Evolutionary conservation across 2,888 invertebrate species (phyloP).

Genomic region (Pandemis heparana): DNA sequence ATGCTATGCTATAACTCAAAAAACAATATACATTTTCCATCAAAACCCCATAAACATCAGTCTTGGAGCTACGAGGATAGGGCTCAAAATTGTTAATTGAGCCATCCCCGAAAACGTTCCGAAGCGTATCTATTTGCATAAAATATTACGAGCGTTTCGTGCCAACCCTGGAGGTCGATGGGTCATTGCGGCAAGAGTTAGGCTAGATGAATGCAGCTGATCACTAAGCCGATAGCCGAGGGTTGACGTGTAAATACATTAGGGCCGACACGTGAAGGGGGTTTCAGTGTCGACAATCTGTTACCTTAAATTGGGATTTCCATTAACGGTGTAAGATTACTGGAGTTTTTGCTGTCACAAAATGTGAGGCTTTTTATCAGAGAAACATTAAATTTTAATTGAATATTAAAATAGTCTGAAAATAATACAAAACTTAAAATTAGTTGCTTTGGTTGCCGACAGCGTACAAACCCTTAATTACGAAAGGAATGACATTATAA

Average conservation of each 20-base stretch:
- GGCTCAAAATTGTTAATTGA: constrained; percentile 26
- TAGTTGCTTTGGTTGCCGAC: not conserved
- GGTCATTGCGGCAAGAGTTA: constrained; percentile 72
- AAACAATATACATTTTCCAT: constrained; percentile 2
- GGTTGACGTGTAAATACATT: constrained; percentile 68
- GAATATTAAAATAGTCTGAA: not conserved
- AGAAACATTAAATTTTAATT: not conserved
- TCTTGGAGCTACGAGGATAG: constrained; percentile 11
- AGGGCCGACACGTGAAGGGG: constrained; percentile 40
- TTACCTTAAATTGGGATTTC: constrained; percentile 35
- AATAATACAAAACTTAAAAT: not conserved
- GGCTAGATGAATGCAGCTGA: constrained; percentile 74
- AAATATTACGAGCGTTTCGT: constrained; percentile 68
- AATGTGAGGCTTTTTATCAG: not conserved
- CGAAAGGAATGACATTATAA: constrained; percentile 2
- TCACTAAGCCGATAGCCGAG: constrained; percentile 65
- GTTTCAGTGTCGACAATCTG: constrained; percentile 38
- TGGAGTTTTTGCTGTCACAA: constrained; percentile 1
- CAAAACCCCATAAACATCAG: constrained; percentile 15
- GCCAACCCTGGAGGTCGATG: constrained; percentile 62
- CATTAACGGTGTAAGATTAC: constrained; percentile 22
- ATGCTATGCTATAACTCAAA: constrained; percentile 2
- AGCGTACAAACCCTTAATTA: not conserved
- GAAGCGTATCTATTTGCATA: constrained; percentile 57
- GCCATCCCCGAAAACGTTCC: constrained; percentile 38